Evolutionary conservation across 2,888 invertebrate genomes (phyloP).

Genomic region (Spisula subtruncata): DNA sequence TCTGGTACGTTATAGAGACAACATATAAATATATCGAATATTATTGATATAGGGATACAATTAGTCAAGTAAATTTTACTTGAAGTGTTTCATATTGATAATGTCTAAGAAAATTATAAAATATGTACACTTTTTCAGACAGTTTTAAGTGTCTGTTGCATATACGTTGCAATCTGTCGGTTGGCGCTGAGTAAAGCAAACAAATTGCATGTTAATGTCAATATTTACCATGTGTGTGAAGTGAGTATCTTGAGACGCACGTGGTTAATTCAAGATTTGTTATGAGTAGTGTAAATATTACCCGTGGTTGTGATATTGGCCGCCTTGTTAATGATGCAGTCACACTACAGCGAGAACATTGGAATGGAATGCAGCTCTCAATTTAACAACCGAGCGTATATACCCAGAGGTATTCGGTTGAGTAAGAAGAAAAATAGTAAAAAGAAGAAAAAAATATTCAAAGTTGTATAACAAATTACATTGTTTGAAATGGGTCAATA

Average conservation of each 20-base stretch:
- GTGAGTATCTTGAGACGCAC: neutral
- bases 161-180: constrained; percentile 30
- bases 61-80: neutral
- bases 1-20: no score
- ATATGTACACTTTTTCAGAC: neutral
- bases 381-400: no score
- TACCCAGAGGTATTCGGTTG: no score
- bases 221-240: constrained; percentile 26
- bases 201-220: constrained; percentile 23
- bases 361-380: no score
- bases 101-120: neutral
- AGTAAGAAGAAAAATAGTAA: no score
- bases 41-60: neutral
- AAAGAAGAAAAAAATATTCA: no score
- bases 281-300: neutral
- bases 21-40: neutral
- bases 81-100: neutral
- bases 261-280: neutral
- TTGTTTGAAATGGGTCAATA: no score
- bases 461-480: no score
- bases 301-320: neutral
- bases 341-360: no score
- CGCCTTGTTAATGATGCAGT: neutral
- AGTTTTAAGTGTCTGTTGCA: constrained; percentile 33
- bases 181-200: neutral